Base-by-base conservation (phyloP, 2,888 invertebrate genomes). In the Philaethria dido region DNA sequence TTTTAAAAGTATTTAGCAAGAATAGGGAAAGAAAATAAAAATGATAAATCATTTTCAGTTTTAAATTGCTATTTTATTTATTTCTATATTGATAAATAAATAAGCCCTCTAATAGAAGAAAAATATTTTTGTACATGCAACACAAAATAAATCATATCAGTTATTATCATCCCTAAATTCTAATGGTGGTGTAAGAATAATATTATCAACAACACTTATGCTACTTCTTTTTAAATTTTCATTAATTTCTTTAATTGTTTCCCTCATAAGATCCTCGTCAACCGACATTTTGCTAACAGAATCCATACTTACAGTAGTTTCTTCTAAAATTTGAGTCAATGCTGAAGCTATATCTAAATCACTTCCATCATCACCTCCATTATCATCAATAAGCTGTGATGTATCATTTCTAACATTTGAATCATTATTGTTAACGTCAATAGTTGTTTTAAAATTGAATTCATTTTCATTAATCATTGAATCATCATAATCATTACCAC, bases 251-350 rank as follows among this genome's bases (percentile, higher is more conserved):
- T 81, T 74, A 0, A 88, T 69, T 1, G 89, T 85, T 73, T 90
- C 88, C 47, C 66, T 71, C 62, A 85, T 77, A 22, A 90, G 75
- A 44, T 84, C 83, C 74, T 87, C 84, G 62, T 89, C 87, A 39
- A 79, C 60, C 1, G 85, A 85, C 71, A 80, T 80, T 13, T 70
- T 61, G 60, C 77, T 77, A 62, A 67, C 65, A 57, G 73, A 74
- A 25, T 69, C 65, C 66, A 72, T 74, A 54, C 71, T 69, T 42
- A 60, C 71, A 29, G 77, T 75, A 60, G 72, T 80, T 70, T 86
- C 83, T 73, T 82, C 83, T 57, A 92, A 77, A 5, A 89, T 74
- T 82, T 91, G 91, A 16, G 92, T 92, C 29, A 81, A 64, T 11
- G 88, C 89, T 69, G 86, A 85, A 39, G 88, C 87, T 64, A 84